These are phyloP conservation scores for Drosophila trapezifrons DNA, from an alignment of 1,140 invertebrate genomes.

Conservation along the genomic window DNA sequence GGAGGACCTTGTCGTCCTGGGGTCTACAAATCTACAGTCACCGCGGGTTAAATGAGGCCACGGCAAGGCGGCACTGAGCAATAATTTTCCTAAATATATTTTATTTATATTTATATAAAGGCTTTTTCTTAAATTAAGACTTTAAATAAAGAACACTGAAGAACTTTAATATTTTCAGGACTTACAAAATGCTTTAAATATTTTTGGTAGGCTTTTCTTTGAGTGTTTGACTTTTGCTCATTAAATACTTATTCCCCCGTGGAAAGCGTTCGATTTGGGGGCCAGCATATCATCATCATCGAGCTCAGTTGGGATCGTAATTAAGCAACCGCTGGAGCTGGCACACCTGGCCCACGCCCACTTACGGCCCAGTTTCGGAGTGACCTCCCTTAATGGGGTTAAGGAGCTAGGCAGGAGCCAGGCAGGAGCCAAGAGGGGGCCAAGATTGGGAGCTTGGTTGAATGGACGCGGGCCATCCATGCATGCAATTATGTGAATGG, in stretches of 20 bases:
- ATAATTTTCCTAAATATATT: not conserved
- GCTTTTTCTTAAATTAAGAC: too few species aligned
- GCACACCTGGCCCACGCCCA: conserved; percentile 24
- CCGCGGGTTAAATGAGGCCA: conserved; percentile 29
- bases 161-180: too few species aligned
- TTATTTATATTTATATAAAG: not conserved
- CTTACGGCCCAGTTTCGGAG: conserved; percentile 23
- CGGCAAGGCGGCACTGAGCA: conserved; percentile 22
- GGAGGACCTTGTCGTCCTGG: too few species aligned
- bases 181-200: too few species aligned
- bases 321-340: conserved; percentile 33
- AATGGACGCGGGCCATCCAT: conserved; percentile 11
- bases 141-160: too few species aligned
- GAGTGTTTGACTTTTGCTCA: conserved; percentile 28
- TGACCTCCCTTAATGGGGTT: conserved; percentile 20
- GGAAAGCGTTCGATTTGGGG: conserved; percentile 2
- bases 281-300: conserved; percentile 1
- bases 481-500: conserved; percentile 31
- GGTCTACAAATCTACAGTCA: conserved; percentile 16
- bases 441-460: conserved; percentile 1
- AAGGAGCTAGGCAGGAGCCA: not conserved
- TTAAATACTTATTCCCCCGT: conserved; percentile 13
- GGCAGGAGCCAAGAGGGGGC: too few species aligned
- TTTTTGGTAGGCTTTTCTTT: not conserved
- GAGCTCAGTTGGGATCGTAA: conserved; percentile 20